Evolutionary conservation across 2,113 vertebrate genomes (phyloP).

Genomic region (Heterotilapia buettikoferi): DNA sequence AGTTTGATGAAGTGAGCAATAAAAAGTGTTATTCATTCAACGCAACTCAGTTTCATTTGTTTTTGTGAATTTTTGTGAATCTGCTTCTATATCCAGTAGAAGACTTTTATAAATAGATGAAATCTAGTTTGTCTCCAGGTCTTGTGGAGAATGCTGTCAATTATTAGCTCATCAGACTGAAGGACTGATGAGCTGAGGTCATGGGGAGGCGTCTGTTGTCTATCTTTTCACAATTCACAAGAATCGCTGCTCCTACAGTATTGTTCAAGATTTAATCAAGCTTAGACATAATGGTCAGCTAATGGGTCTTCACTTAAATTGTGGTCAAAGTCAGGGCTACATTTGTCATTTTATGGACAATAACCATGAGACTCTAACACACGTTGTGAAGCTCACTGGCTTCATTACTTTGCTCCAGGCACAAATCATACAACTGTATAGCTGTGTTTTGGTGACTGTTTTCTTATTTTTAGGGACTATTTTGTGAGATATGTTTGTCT

Average conservation of each 20-base stretch:
- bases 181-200: neutral
- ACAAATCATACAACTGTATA: neutral
- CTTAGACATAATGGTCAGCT: neutral
- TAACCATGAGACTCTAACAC: neutral
- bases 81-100: neutral
- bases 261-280: neutral
- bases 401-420: neutral
- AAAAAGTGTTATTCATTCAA: neutral
- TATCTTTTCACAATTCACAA: neutral
- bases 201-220: neutral
- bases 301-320: neutral
- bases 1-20: slow-evolving; percentile 83
- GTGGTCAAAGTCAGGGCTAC: neutral
- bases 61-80: neutral
- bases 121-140: neutral
- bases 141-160: neutral
- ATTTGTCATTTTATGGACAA: neutral
- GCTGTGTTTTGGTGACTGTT: neutral
- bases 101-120: neutral
- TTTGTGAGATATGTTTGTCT: neutral
- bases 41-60: neutral
- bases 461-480: neutral
- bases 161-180: neutral
- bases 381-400: neutral
- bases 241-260: neutral